Evolutionary conservation across 2,888 invertebrate genomes (phyloP).

Genomic region (Tanaodytes sp.): DNA sequence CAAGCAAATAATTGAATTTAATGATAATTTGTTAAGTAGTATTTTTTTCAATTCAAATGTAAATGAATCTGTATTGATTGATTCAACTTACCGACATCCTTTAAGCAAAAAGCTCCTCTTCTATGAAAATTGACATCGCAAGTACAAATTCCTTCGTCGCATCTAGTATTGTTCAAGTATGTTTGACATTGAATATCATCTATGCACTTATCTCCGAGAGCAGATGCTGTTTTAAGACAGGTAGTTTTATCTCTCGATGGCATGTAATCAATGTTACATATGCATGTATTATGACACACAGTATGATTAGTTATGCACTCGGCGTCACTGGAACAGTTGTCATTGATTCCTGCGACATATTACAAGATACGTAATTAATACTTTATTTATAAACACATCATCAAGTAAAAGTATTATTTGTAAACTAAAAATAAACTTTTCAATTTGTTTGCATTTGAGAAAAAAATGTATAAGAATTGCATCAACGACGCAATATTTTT

Average conservation of each 20-base stretch:
- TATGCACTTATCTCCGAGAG: conserved; percentile 65
- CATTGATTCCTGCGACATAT: conserved; percentile 60
- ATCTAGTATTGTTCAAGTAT: conserved; percentile 61
- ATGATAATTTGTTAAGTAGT: too few species aligned
- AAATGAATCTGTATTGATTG: background rate
- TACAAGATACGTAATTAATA: too few species aligned
- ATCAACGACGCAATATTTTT: too few species aligned
- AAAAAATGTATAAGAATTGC: too few species aligned
- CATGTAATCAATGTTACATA: conserved; percentile 67
- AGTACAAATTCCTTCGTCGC: conserved; percentile 61
- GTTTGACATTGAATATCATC: conserved; percentile 66
- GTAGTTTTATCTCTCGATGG: conserved; percentile 61
- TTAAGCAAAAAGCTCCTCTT: conserved; percentile 60
- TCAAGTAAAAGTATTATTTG: too few species aligned
- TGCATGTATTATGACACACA: conserved; percentile 65
- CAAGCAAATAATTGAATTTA: too few species aligned
- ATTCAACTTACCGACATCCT: conserved; percentile 60
- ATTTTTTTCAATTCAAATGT: too few species aligned
- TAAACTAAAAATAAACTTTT: too few species aligned
- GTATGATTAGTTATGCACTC: conserved; percentile 69
- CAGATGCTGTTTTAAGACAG: conserved; percentile 67
- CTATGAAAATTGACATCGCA: conserved; percentile 62
- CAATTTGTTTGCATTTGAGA: too few species aligned
- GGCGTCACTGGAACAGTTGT: conserved; percentile 64
- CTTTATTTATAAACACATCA: too few species aligned